Evolutionary conservation across 2,888 invertebrate species (phyloP).

Genomic region (Eupelmus urozonus): DNA sequence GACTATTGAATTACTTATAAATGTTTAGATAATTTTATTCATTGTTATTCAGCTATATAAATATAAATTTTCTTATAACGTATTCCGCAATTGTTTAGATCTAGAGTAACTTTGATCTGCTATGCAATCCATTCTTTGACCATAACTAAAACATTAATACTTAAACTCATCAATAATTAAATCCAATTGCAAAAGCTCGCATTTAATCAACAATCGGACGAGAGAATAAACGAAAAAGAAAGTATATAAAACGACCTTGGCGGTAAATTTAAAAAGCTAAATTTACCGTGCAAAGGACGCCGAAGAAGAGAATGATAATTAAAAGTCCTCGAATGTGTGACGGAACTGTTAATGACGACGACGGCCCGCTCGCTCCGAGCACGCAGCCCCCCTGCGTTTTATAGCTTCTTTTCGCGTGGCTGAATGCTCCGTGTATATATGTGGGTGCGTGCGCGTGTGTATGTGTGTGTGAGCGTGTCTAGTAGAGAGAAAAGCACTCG

Average conservation of each 20-base stretch:
- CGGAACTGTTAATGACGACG: slow-evolving; percentile 27
- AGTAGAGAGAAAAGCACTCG: not conserved
- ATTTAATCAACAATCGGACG: too few relatives aligned
- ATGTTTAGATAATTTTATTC: too few relatives aligned
- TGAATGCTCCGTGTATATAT: not conserved
- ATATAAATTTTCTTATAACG: too few relatives aligned
- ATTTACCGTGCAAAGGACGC: not conserved
- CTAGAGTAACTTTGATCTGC: too few relatives aligned
- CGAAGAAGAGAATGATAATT: slow-evolving; percentile 43
- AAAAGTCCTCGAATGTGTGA: slow-evolving; percentile 47
- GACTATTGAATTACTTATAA: too few relatives aligned
- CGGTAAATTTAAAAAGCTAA: slow-evolving; percentile 15
- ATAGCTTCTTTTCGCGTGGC: not conserved
- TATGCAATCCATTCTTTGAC: too few relatives aligned
- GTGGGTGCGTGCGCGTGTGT: not conserved
- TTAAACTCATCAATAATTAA: too few relatives aligned
- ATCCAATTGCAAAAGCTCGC: too few relatives aligned
- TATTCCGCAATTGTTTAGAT: too few relatives aligned
- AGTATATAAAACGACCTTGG: not conserved
- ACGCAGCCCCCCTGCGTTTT: slow-evolving; percentile 2
- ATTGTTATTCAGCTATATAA: too few relatives aligned
- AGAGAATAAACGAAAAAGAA: not conserved
- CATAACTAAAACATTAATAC: too few relatives aligned
- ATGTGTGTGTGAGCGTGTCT: not conserved
- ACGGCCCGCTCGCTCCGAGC: not conserved